Evolutionary conservation across 2,888 invertebrate genomes (phyloP).

Genomic region (Dimorphilus gyrociliatus): DNA sequence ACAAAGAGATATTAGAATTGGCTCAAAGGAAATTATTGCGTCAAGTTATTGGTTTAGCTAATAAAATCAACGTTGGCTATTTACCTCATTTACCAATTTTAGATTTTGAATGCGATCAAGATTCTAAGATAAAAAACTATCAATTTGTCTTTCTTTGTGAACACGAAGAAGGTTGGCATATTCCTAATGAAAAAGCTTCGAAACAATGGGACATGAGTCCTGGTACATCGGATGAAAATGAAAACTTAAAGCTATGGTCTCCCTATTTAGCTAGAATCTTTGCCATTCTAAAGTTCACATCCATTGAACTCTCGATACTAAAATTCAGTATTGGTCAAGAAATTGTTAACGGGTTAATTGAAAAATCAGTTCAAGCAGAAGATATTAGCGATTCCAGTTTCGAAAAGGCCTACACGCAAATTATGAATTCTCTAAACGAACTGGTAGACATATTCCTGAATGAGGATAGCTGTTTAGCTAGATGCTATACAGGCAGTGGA

Average conservation of each 20-base stretch:
- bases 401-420: too few relatives aligned
- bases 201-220: too few relatives aligned
- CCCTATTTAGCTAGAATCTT: slow-evolving; percentile 23
- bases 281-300: slow-evolving; percentile 24
- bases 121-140: slow-evolving; percentile 3
- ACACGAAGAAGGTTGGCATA: slow-evolving; percentile 8
- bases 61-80: slow-evolving; percentile 13
- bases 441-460: slow-evolving; percentile 14
- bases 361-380: too few relatives aligned
- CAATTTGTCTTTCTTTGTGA: slow-evolving; percentile 8
- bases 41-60: slow-evolving; percentile 16
- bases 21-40: slow-evolving; percentile 30
- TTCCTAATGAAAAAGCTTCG: neutral
- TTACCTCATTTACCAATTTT: slow-evolving; percentile 22
- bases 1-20: slow-evolving; percentile 30
- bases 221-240: too few relatives aligned
- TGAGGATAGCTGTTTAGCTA: slow-evolving; percentile 12
- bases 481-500: slow-evolving; percentile 23
- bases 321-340: too few relatives aligned
- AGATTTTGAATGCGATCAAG: slow-evolving; percentile 14
- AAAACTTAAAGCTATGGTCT: slow-evolving; percentile 10
- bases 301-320: slow-evolving; percentile 7
- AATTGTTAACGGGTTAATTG: too few relatives aligned
- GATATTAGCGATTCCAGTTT: too few relatives aligned
- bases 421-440: too few relatives aligned